Percentiles rank a stretch among this genome's conserved stretches.
phyloP scores from a whole-genome alignment of 2,797 vertebrate genomes.

The Pseudotriccus pelzelni region DNA sequence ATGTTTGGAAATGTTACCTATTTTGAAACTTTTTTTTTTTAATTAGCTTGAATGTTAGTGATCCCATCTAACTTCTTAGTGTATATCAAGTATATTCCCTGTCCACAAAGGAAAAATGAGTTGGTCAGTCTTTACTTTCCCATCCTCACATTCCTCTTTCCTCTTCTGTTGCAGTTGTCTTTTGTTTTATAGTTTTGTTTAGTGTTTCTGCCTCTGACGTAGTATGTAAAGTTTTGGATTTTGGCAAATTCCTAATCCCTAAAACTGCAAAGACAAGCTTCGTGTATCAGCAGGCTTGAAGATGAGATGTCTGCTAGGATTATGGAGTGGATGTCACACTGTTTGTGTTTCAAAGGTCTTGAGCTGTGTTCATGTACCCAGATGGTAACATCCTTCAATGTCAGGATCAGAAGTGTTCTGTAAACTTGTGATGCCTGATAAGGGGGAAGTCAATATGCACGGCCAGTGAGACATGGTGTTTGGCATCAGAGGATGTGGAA shows the following conservation, averaged over 20 bases:
- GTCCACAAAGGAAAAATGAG: background rate
- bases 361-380: background rate
- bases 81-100: background rate
- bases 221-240: background rate
- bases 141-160: background rate
- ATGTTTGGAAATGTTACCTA: background rate
- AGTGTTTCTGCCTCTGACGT: background rate
- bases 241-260: background rate
- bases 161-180: background rate
- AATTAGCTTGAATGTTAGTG: background rate
- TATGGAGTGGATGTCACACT: background rate
- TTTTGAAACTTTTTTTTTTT: background rate
- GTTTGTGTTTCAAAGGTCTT: background rate
- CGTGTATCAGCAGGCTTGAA: background rate
- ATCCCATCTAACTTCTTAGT: background rate
- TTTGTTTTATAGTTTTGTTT: background rate
- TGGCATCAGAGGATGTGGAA: background rate
- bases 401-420: background rate
- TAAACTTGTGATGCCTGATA: background rate
- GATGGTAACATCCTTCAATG: background rate
- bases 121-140: background rate
- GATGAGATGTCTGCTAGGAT: background rate
- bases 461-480: background rate
- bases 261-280: constrained; percentile 13
- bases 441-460: background rate